A percentile compares a stretch with the other conserved stretches of the same genome.
These are phyloP conservation scores for Battus philenor DNA, from an alignment of 1,140 invertebrate genomes.

Conservation along the genomic window DNA sequence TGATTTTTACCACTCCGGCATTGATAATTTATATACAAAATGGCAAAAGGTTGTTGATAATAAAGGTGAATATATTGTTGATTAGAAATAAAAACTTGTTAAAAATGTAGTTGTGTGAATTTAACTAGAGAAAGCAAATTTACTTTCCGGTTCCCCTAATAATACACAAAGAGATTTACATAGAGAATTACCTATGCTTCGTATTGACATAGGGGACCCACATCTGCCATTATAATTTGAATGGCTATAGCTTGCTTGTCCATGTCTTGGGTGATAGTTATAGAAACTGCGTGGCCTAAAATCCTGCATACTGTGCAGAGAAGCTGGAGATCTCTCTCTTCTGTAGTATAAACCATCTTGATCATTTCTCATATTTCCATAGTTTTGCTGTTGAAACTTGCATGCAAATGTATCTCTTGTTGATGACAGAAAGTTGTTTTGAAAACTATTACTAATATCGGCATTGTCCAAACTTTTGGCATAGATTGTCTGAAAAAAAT, in stretches of 20 bases:
- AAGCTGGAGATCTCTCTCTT: constrained; percentile 48
- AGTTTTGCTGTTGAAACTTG: constrained; percentile 26
- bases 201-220: constrained; percentile 45
- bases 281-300: constrained; percentile 27
- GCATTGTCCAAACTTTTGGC: constrained; percentile 24
- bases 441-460: constrained; percentile 25
- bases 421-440: constrained; percentile 27
- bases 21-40: too few relatives aligned
- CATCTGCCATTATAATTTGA: constrained; percentile 43
- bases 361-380: constrained; percentile 26
- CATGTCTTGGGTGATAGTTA: constrained; percentile 23
- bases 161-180: too few relatives aligned
- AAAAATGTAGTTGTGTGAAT: too few relatives aligned
- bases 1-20: too few relatives aligned
- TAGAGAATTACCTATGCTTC: constrained; percentile 44
- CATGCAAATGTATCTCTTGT: constrained; percentile 21
- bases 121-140: too few relatives aligned
- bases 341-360: constrained; percentile 36
- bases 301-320: constrained; percentile 38
- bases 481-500: constrained; percentile 25
- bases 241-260: constrained; percentile 29
- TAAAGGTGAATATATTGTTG: too few relatives aligned
- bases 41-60: too few relatives aligned
- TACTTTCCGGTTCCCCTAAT: too few relatives aligned
- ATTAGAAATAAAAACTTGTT: too few relatives aligned